Conservation (phyloP, 2,888 invertebrate species). For the Lissocephala sabroskyi region DNA sequence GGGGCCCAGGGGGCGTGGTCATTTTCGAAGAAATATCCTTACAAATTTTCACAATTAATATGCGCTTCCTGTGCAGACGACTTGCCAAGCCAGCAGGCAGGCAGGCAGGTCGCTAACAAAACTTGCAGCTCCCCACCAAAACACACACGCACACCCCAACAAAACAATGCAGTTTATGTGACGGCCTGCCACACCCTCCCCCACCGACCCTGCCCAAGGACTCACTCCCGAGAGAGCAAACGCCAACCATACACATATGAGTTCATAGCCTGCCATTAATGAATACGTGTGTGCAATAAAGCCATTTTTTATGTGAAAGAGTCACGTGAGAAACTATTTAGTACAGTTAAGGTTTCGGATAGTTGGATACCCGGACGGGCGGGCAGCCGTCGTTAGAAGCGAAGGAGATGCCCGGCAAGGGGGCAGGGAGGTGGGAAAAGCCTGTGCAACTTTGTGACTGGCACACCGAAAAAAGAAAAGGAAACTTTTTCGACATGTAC, state of each 20-base stretch:
- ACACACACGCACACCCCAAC: conserved; percentile 15
- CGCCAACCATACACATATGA: conserved; percentile 41
- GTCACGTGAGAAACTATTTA: conserved; percentile 65
- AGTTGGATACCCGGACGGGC: no score
- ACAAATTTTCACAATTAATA: conserved; percentile 65
- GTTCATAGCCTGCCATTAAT: conserved; percentile 64
- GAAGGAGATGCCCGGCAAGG: not conserved
- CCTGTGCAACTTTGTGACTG: conserved; percentile 52
- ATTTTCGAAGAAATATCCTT: conserved; percentile 57
- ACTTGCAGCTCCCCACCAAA: conserved; percentile 8
- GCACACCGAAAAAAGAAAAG: conserved; percentile 56
- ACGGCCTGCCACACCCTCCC: not conserved
- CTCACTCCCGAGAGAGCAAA: not conserved
- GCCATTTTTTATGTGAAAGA: conserved; percentile 59
- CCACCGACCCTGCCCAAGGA: conserved; percentile 1
- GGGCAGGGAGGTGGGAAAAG: conserved; percentile 5
- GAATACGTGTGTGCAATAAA: conserved; percentile 65
- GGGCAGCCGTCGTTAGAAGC: not conserved
- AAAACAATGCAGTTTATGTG: conserved; percentile 22
- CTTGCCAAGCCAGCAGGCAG: conserved; percentile 35
- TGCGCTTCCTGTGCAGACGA: conserved; percentile 63
- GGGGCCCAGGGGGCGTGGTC: conserved; percentile 16
- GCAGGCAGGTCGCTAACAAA: not conserved
- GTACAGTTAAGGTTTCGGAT: conserved; percentile 52
- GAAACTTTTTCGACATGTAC: conserved; percentile 33